Percentiles rank a stretch among this genome's conserved stretches.
These are phyloP conservation scores for Smutsia gigantea DNA, from an alignment of 2,797 vertebrate genomes.

Conservation along the genomic window DNA sequence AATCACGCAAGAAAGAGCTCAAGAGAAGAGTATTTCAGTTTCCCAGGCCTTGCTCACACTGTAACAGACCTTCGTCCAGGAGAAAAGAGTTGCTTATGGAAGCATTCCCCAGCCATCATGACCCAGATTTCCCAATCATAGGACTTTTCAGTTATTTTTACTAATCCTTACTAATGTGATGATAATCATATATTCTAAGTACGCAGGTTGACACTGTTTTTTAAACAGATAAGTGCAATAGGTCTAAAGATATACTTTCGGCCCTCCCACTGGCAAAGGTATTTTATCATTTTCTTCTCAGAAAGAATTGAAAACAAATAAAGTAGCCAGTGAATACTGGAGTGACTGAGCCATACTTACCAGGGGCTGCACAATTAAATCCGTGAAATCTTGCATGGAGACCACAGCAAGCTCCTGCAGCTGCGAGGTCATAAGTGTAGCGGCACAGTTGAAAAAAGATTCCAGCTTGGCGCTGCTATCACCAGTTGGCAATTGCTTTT, in stretches of 20 bases:
- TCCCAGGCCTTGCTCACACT: not conserved
- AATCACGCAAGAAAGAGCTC: not conserved
- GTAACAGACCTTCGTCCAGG: not conserved
- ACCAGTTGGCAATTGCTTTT: slow-evolving; percentile 86
- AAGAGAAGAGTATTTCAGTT: not conserved
- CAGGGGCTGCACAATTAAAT: slow-evolving; percentile 87
- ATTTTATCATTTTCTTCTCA: not conserved
- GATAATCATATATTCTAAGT: not conserved
- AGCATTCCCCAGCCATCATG: not conserved
- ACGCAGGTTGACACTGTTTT: not conserved
- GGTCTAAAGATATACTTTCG: not conserved
- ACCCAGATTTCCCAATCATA: not conserved
- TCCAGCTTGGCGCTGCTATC: slow-evolving; percentile 85
- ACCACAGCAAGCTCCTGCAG: slow-evolving; percentile 90
- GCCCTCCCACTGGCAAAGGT: not conserved
- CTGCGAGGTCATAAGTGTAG: slow-evolving; percentile 91
- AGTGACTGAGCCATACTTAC: slow-evolving; percentile 83
- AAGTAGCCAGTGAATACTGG: not conserved
- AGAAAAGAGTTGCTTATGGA: not conserved
- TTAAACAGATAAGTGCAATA: not conserved
- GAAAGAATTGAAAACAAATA: not conserved
- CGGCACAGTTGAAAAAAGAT: slow-evolving; percentile 91
- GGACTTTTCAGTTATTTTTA: not conserved
- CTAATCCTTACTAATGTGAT: not conserved
- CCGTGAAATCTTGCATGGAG: slow-evolving; percentile 92